Evolutionary conservation across 2,888 invertebrate species (phyloP), one percentile per base, ranked within the genome.

Genomic region (Cyrtodaria siliqua): DNA sequence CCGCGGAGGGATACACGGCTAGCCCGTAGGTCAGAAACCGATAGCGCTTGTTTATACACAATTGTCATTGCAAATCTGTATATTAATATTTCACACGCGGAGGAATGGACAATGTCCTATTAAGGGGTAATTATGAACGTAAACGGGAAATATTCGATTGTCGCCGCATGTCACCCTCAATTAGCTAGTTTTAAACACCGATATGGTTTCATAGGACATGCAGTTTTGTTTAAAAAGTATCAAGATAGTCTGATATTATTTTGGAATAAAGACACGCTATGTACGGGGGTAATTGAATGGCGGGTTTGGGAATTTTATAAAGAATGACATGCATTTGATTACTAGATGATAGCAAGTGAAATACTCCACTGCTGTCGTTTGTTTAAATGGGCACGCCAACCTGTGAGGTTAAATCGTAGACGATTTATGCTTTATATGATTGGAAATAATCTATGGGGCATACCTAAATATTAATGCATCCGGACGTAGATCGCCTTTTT

Each of bases 11-110:
- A 60, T 71, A 29, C 44, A 40, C 14, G 24, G 50, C 20, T 56
- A 26, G 57, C 40, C 70, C 76, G 44, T 40, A 23, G 76, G 70
- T 29, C 2, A 44, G 70, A 70, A 71, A 76, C 27, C 29, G 70
- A 67, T 67, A 70, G 50, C 53, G 56, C 61, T 67, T 76, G 76
- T 76, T 76, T 70, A 55, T 50, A 61, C 29, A 47, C 42, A 47
- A 56, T 47, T 70, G 70, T 70, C 76, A 76, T 6, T 6, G 18
- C 33, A 9, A 38, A 71, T 76, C 57, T 70, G 27, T 20, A 24
- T 44, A 44, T 44, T 33, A 57, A 66, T 62, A 70, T 67, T 66
- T 76, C 57, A 61, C 47, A 55, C 33, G 47, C 14, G 20, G 52
- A 56, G 24, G 23, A 24, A 40, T 24, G 42, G 40, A 57, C 57